Evolutionary conservation across 1,140 invertebrate species (phyloP), one percentile per base, ranked within the genome.

Genomic region (Aphelenchoides besseyi): DNA sequence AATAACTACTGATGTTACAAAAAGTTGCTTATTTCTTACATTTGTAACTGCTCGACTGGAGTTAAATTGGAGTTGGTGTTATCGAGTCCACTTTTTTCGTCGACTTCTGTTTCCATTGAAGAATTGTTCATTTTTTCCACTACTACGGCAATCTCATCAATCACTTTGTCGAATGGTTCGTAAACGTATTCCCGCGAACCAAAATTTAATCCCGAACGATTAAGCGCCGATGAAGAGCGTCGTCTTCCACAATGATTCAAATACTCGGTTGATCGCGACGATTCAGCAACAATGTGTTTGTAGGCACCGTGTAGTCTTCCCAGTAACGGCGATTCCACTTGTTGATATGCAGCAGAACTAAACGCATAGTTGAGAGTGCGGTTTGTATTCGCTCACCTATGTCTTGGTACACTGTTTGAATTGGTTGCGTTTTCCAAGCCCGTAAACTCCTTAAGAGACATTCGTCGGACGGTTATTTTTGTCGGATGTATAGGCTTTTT

Each of bases 371-470:
- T 68, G 23, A n/a, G 9, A 2, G 5, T 68, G n/a, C n/a, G n/a
- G n/a, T n/a, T n/a, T n/a, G n/a, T 67, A 18, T 64, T 16, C 37
- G 32, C 55, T 67, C 18, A 57, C 66, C 59, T 68, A 29, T 68
- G 63, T 41, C 63, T 37, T 37, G 63, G 63, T 23, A 66, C 63
- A n/a, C n/a, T n/a, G 30, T 61, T 64, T 12, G 69, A 29, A 18
- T 70, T 71, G 0, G 69, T 8, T 9, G 33, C 63, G 30, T 66
- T 41, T 67, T 70, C 69, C 0, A 70, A 29, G 1, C 69, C 69
- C 9, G 69, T 67, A 33, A 70, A 70, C 28, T 70, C 69, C 28
- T 70, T 70, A n/a, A 70, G 33, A 9, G 63, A 69, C 69, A 70
- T 70, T 3, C 69, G 55, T 8, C 69, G 66, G 2, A 70, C 61